Evolutionary conservation across 1,140 invertebrate genomes (phyloP), one percentile per base, ranked within the genome.

Genomic region (Penaeus indicus): DNA sequence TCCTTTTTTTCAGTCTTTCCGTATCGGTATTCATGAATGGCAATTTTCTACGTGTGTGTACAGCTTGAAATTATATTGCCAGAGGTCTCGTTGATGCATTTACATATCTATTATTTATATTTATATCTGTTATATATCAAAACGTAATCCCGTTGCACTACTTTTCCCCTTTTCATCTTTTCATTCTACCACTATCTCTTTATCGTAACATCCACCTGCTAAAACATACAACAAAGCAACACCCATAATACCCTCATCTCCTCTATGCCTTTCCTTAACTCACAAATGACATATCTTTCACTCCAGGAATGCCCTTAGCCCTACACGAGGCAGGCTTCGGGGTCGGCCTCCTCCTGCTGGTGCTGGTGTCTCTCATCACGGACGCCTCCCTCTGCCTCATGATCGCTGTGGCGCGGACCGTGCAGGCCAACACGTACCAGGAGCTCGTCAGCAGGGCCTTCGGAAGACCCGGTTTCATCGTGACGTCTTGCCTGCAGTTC

Each of bases 361-460:
- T 96, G n/a, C 75, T 96, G 22, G 96, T 97, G 10, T 96, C 96
- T 38, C 92, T 95, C 64, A 93, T 97, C 64, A 97, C 97, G 83
- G 97, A 98, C 93, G 97, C 97, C 92, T 97, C 97, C 1, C 94
- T 97, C 77, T 95, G 97, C 90, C 93, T 97, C 67, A 96, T 98
- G 95, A 96, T 97, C 60, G 94, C 96, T 92, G 95, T 95, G 89
- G 96, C 96, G 7, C 95, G 96, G 91, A 93, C 97, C n/a, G 96
- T 96, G 80, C 96, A 96, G 64, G 95, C 95, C 90, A 96, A 95
- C 93, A 96, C 96, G 54, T 98, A 98, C 92, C 96, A 97, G 93
- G 96, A 96, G 84, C 94, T 97, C 89, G 96, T 97, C 95, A 94
- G 96, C 90, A 95, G 96, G 5, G 96, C 96, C 25, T 97, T 97